Evolutionary conservation across 2,797 vertebrate genomes (phyloP), one percentile per base, ranked within the genome.

Genomic region (Spea hammondii): DNA sequence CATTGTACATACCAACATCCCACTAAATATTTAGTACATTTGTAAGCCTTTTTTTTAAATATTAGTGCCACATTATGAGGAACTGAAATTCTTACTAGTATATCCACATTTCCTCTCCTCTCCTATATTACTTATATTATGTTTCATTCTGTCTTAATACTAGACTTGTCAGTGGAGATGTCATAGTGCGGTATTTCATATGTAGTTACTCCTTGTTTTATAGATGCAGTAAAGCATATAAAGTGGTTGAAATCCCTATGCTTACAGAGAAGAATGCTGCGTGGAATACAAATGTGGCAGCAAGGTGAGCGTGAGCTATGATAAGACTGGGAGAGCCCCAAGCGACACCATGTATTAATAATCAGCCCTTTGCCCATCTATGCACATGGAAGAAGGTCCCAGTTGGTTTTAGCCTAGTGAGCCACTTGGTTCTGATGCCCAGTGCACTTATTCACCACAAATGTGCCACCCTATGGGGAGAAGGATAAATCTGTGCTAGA

Each of bases 151-250:
- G 68, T 71, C 73, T 66, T 72, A 76, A 54, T 77, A 49, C 55
- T 51, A 74, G 17, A 12, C 73, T 51, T 81, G 79, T 81, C 74
- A 72, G 32, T 72, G 79, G 4, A 68, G 17, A 64, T 75, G 62
- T 70, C 79, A 76, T 13, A 59, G 74, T 68, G 62, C 69, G 14
- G 69, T 81, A n/a, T 76, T 76, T 81, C 74, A 72, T 72, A 55
- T 55, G 57, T 81, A 81, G 72, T 81, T 81, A 81, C 49, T 65
- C 51, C 68, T 66, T 76, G 53, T 81, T 76, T 76, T 76, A 81
- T 76, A 76, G 74, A 81, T 46, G 69, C 74, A 76, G 62, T 80
- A 81, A 76, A 76, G 72, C 65, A 77, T 81, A 81, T 76, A 72
- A 77, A 72, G 67, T 81, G 68, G 62, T 64, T 76, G 53, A 50